phyloP scores from a whole-genome alignment of 92 coral and sea anemone genomes.

The Virgularia gustaviana region DNA sequence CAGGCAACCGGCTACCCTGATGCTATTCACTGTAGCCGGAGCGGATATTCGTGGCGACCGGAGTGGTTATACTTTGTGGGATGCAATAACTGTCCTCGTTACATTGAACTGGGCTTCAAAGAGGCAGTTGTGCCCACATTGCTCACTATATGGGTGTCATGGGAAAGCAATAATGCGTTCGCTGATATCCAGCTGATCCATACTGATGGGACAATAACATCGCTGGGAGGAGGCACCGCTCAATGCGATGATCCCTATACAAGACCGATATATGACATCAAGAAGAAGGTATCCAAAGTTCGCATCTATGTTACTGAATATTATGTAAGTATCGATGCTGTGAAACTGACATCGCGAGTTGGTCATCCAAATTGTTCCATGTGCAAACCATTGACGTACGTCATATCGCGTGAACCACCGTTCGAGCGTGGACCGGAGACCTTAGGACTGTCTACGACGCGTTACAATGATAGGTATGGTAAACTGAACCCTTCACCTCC shows the following conservation, averaged over 20 bases:
- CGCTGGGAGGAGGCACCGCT: constrained; percentile 87
- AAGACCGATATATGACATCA: constrained; percentile 59
- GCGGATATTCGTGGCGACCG: constrained; percentile 65
- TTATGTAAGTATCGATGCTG: constrained; percentile 76
- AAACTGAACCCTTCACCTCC: too few species aligned
- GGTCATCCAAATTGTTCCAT: constrained; percentile 85
- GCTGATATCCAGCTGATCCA: constrained; percentile 66
- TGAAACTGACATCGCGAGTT: constrained; percentile 77
- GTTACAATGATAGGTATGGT: constrained; percentile 81
- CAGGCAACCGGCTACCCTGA: constrained; percentile 96
- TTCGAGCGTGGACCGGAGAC: constrained; percentile 57
- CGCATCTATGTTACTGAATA: constrained; percentile 59
- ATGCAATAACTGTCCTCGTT: constrained; percentile 50
- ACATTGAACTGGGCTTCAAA: constrained; percentile 83
- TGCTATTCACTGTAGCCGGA: constrained; percentile 60
- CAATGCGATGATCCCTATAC: constrained; percentile 93
- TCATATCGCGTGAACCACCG: constrained; percentile 72
- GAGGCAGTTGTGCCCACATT: constrained; percentile 78
- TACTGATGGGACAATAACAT: constrained; percentile 55
- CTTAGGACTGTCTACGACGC: constrained; percentile 53
- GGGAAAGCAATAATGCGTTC: constrained; percentile 58
- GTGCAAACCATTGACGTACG: constrained; percentile 70
- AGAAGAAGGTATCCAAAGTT: constrained; percentile 67
- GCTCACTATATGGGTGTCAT: constrained; percentile 73
- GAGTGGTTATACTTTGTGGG: not conserved